These are phyloP conservation scores for Cygnus buccinator DNA, from an alignment of 2,113 vertebrate species.

Conservation along the genomic window DNA sequence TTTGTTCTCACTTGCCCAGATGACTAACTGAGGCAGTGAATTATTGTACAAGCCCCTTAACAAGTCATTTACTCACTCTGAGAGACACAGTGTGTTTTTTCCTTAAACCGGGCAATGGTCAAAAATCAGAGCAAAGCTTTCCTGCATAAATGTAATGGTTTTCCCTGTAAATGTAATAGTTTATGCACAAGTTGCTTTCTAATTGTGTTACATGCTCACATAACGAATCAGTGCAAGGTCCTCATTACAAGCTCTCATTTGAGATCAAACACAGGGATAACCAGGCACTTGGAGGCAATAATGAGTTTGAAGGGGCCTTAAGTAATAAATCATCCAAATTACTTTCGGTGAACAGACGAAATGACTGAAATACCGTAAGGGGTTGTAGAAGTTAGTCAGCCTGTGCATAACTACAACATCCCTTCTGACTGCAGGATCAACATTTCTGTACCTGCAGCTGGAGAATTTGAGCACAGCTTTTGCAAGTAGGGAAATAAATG, in stretches of 20 bases:
- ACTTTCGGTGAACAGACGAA: slow-evolving; percentile 10
- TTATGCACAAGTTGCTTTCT: not conserved
- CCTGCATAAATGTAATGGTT: not conserved
- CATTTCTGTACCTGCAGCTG: not conserved
- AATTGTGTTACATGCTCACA: not conserved
- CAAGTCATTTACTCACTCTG: not conserved
- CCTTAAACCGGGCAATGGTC: not conserved
- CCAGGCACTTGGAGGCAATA: slow-evolving; percentile 21
- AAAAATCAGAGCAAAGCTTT: not conserved
- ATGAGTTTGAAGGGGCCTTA: not conserved
- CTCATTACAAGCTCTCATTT: not conserved
- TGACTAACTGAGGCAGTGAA: not conserved
- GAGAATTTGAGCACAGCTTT: not conserved
- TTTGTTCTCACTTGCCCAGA: not conserved
- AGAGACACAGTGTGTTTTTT: not conserved
- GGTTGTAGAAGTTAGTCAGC: not conserved
- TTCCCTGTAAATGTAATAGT: not conserved
- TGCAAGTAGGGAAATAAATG: not conserved
- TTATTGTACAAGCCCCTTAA: not conserved
- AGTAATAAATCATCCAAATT: slow-evolving; percentile 39
- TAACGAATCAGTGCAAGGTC: not conserved
- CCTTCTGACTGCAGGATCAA: not conserved
- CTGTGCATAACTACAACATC: not conserved
- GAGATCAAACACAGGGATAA: not conserved
- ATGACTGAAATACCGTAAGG: slow-evolving; percentile 19